These are phyloP conservation scores for Anthonomus grandis DNA, from an alignment of 1,140 invertebrate genomes.

Conservation along the genomic window DNA sequence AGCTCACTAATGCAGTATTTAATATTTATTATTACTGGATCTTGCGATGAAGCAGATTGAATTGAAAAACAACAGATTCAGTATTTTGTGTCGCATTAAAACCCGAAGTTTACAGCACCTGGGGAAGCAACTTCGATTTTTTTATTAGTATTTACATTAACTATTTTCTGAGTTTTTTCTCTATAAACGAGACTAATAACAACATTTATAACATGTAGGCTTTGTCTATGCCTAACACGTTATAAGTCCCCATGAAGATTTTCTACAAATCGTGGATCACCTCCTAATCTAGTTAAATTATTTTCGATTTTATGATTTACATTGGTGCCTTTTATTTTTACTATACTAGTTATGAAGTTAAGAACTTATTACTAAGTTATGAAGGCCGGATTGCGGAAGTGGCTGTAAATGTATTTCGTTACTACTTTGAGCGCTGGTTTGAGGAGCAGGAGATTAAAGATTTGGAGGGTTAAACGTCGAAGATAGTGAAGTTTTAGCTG, in stretches of 20 bases:
- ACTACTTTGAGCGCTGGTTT: conserved; percentile 41
- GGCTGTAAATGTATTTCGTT: conserved; percentile 72
- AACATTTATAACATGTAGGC: conserved; percentile 58
- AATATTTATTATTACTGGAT: conserved; percentile 89
- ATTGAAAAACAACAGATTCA: conserved; percentile 82
- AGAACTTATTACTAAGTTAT: too few species aligned
- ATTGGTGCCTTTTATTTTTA: conserved; percentile 70
- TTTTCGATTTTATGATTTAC: conserved; percentile 68
- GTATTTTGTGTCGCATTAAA: conserved; percentile 69
- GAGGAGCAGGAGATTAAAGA: conserved; percentile 63
- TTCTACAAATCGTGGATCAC: conserved; percentile 78
- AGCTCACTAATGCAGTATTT: too few species aligned
- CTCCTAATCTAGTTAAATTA: conserved; percentile 76
- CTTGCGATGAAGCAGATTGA: conserved; percentile 64
- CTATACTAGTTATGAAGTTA: conserved; percentile 83
- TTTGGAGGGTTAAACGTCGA: conserved; percentile 63
- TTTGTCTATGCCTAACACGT: conserved; percentile 61
- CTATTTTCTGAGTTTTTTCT: conserved; percentile 86
- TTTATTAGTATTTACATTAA: conserved; percentile 86
- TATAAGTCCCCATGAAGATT: conserved; percentile 67
- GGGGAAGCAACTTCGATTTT: conserved; percentile 91
- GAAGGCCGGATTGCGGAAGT: conserved; percentile 73
- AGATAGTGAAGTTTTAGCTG: conserved; percentile 66
- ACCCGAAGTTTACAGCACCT: conserved; percentile 88
- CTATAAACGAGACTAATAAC: conserved; percentile 75